Conservation (phyloP, 2,888 invertebrate genomes). For the Phrixothrix hirtus region DNA sequence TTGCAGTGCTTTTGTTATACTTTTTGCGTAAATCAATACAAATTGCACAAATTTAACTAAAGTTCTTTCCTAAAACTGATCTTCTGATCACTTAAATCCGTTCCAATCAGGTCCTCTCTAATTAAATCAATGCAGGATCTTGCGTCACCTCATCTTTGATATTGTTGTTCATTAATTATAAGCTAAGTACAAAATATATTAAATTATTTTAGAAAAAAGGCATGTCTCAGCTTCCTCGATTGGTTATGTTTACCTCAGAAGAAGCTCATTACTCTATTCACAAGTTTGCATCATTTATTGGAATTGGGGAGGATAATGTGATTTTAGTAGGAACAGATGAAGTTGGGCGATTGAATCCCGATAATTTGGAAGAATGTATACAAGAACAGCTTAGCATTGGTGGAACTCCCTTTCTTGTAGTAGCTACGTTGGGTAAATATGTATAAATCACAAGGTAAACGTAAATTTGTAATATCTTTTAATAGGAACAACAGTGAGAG, state of each 20-base stretch:
- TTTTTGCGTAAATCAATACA: too few relatives aligned
- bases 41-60: too few relatives aligned
- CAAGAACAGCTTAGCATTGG: slow-evolving; percentile 45
- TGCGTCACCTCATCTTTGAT: too few relatives aligned
- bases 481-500: slow-evolving; percentile 63
- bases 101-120: too few relatives aligned
- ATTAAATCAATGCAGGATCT: too few relatives aligned
- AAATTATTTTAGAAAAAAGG: slow-evolving; percentile 51
- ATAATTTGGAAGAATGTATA: slow-evolving; percentile 51
- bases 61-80: too few relatives aligned
- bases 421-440: slow-evolving; percentile 56
- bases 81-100: too few relatives aligned
- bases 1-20: too few relatives aligned
- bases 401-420: slow-evolving; percentile 56
- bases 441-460: too few relatives aligned
- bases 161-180: too few relatives aligned
- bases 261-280: slow-evolving; percentile 66
- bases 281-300: slow-evolving; percentile 62
- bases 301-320: slow-evolving; percentile 63
- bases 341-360: slow-evolving; percentile 53
- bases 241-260: slow-evolving; percentile 61
- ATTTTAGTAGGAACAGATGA: slow-evolving; percentile 56
- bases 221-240: slow-evolving; percentile 49
- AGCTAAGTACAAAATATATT: not conserved
- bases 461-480: too few relatives aligned